Evolutionary conservation across 2,113 vertebrate species (phyloP).

Genomic region (Gadus chalcogrammus): DNA sequence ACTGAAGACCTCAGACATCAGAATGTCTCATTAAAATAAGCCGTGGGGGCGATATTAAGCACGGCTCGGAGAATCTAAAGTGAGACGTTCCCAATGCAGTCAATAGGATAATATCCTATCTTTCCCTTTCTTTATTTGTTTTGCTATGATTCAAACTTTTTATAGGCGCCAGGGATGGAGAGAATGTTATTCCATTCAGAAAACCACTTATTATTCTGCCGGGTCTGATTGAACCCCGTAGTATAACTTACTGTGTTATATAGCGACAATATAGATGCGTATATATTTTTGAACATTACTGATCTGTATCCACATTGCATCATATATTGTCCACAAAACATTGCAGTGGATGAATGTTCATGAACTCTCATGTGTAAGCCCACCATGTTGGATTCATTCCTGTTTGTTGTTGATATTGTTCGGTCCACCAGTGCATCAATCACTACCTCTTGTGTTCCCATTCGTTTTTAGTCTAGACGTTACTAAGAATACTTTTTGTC

Average conservation of each 20-base stretch:
- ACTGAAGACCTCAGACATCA: conserved; percentile 54
- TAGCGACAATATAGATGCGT: too few species aligned
- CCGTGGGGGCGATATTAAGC: conserved; percentile 41
- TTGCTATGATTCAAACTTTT: not conserved
- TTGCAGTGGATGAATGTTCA: too few species aligned
- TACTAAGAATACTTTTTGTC: conserved; percentile 19
- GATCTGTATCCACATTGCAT: too few species aligned
- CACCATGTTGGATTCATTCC: conserved; percentile 20
- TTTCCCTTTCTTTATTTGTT: conserved; percentile 19
- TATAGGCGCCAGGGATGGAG: conserved; percentile 26
- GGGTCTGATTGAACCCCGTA: conserved; percentile 50
- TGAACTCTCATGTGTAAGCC: too few species aligned
- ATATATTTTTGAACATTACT: too few species aligned
- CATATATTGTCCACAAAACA: too few species aligned
- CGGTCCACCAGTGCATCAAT: conserved; percentile 59
- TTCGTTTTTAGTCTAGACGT: conserved; percentile 40
- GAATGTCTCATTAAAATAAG: conserved; percentile 62
- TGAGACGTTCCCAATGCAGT: conserved; percentile 42
- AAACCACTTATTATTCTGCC: conserved; percentile 50
- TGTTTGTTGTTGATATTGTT: conserved; percentile 44
- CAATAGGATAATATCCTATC: conserved; percentile 52
- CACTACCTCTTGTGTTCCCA: conserved; percentile 66
- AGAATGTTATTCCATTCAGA: conserved; percentile 46
- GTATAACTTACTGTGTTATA: conserved; percentile 30
- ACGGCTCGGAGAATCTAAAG: conserved; percentile 43